These are phyloP conservation scores for Bovichtus variegatus DNA, from an alignment of 2,797 vertebrate species.

Conservation along the genomic window DNA sequence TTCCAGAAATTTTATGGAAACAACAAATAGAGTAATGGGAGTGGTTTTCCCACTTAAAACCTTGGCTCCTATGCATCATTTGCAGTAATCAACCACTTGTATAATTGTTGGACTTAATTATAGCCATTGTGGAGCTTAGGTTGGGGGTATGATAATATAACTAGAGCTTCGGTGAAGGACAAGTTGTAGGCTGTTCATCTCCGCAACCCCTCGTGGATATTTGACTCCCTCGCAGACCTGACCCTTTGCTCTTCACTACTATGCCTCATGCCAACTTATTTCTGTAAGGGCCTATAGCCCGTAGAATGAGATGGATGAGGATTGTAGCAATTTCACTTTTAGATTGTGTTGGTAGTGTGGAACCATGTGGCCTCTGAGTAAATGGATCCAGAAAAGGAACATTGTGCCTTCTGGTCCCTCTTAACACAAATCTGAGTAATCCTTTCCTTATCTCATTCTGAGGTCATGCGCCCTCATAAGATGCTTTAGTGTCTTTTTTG, in stretches of 20 bases:
- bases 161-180: constrained; percentile 32
- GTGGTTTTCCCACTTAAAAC: constrained; percentile 16
- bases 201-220: constrained; percentile 36
- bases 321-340: constrained; percentile 25
- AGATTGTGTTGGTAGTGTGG: constrained; percentile 29
- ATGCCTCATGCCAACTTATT: constrained; percentile 7
- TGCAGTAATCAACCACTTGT: constrained; percentile 42
- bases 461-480: constrained; percentile 3
- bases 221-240: constrained; percentile 36
- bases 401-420: constrained; percentile 67
- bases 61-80: constrained; percentile 6
- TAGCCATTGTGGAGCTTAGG: constrained; percentile 9
- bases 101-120: constrained; percentile 20
- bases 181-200: constrained; percentile 35
- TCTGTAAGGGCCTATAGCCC: constrained; percentile 4
- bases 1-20: constrained; percentile 19
- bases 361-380: constrained; percentile 31
- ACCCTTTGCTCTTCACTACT: constrained; percentile 29
- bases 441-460: constrained; percentile 38
- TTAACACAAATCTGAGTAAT: constrained; percentile 47
- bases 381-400: constrained; percentile 58
- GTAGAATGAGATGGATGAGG: constrained; percentile 30
- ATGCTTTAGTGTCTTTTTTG: constrained; percentile 33
- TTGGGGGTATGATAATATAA: constrained; percentile 26
- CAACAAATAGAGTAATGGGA: constrained; percentile 5